Evolutionary conservation across 1,140 invertebrate species (phyloP), one percentile per base, ranked within the genome.

Genomic region (Theocolax elegans): DNA sequence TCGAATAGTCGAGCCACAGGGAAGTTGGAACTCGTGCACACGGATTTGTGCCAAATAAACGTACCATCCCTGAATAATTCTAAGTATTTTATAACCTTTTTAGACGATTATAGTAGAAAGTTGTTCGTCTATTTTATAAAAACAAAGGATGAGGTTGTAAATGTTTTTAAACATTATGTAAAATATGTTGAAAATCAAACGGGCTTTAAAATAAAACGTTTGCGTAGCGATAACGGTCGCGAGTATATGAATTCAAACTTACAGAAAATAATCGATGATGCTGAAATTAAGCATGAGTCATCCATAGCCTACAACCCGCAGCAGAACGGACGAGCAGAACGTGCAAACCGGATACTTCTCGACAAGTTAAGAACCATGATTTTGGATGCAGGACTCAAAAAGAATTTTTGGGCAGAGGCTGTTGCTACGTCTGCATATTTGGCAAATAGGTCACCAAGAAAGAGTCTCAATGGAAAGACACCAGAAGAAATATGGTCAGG

Each of bases 201-300:
- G n/a, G 68, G 74, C 46, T 58, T 66, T 49, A 71, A 74, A 60
- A 74, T 75, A 68, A 73, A 77, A 71, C 46, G 49, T 0, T 9
- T 85, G 3, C 70, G 77, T 59, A 82, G 81, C 31, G 71, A 66
- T n/a, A 81, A n/a, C n/a, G n/a, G n/a, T n/a, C n/a, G n/a, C n/a
- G n/a, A n/a, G n/a, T n/a, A n/a, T n/a, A n/a, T n/a, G 83, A 74
- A 83, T 21, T 8, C 46, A 1, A 48, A 17, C 7, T 21, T 48
- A 21, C 8, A n/a, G 9, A 13, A 56, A n/a, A 8, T 31, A 13
- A 21, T 35, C 15, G n/a, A 54, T 6, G 6, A 46, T 46, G n/a
- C 42, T 17, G 42, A 9, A 17, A 46, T 17, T 7, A 8, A 17
- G 13, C 13, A 17, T 6, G 19, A 19, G 19, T 1, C 19, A 6